Evolutionary conservation across 2,888 invertebrate species (phyloP).

Genomic region (Cerastis leucographa): DNA sequence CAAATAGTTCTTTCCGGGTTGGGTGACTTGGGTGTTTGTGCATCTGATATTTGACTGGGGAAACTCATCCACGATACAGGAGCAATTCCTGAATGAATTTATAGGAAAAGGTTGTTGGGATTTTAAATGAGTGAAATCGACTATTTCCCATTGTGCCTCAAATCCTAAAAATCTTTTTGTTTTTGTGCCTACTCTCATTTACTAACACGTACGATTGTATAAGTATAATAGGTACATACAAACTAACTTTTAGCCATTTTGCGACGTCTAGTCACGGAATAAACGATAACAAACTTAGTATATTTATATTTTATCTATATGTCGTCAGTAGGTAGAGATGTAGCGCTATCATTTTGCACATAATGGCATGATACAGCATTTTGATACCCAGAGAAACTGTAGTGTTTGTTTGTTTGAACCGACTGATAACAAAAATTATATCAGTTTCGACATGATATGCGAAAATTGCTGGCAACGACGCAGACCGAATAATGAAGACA

Average conservation of each 20-base stretch:
- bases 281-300: slow-evolving; percentile 49
- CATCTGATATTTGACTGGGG: neutral
- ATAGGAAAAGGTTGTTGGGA: neutral
- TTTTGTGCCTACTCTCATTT: slow-evolving; percentile 8
- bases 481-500: slow-evolving; percentile 13
- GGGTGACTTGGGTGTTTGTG: neutral
- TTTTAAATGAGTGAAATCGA: neutral
- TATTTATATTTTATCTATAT: slow-evolving; percentile 45
- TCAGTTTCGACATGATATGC: slow-evolving; percentile 58
- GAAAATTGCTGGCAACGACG: slow-evolving; percentile 45
- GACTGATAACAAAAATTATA: slow-evolving; percentile 63
- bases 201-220: neutral
- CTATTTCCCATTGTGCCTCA: neutral
- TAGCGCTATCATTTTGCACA: slow-evolving; percentile 58
- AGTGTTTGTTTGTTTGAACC: slow-evolving; percentile 58
- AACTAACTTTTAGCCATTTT: slow-evolving; percentile 33
- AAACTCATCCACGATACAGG: neutral
- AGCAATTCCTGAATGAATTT: neutral
- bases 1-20: neutral
- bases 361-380: slow-evolving; percentile 64
- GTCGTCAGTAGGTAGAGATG: slow-evolving; percentile 48
- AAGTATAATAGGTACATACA: neutral
- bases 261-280: slow-evolving; percentile 53
- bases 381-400: slow-evolving; percentile 52
- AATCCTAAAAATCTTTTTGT: neutral